These are phyloP conservation scores for Hydrotaea cyrtoneurina DNA, from an alignment of 2,888 invertebrate genomes.

Conservation along the genomic window DNA sequence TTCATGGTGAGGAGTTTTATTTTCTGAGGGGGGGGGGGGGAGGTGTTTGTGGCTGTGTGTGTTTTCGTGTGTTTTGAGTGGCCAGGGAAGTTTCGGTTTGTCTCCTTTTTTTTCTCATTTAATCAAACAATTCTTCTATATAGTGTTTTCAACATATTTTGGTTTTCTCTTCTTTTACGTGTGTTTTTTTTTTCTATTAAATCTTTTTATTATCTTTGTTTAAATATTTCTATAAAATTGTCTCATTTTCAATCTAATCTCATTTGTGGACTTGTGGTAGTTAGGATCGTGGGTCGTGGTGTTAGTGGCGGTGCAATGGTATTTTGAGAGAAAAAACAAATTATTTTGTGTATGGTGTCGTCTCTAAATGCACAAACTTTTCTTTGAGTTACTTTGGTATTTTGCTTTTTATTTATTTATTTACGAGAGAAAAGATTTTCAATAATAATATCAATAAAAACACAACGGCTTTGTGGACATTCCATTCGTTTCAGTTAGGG, in stretches of 20 bases:
- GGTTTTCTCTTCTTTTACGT: neutral
- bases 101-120: slow-evolving; percentile 18
- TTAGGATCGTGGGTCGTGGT: neutral
- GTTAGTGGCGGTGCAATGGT: neutral
- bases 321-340: neutral
- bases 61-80: slow-evolving; percentile 4
- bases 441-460: too few species aligned
- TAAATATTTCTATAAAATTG: slow-evolving; percentile 13
- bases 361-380: neutral
- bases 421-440: too few species aligned
- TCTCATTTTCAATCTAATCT: slow-evolving; percentile 18
- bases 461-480: too few species aligned
- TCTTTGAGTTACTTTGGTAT: neutral
- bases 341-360: neutral
- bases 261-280: neutral
- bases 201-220: too few species aligned
- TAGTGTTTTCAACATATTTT: slow-evolving; percentile 66
- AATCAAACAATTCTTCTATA: slow-evolving; percentile 42
- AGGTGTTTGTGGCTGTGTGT: neutral
- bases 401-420: neutral
- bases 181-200: neutral
- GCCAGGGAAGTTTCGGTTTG: slow-evolving; percentile 7
- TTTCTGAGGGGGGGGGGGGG: neutral
- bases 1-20: neutral
- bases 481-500: too few species aligned